A percentile compares a stretch with the other conserved stretches of the same genome.
Evolutionary conservation across 2,888 invertebrate genomes (phyloP).

Genomic region (Seladonia tumulorum): DNA sequence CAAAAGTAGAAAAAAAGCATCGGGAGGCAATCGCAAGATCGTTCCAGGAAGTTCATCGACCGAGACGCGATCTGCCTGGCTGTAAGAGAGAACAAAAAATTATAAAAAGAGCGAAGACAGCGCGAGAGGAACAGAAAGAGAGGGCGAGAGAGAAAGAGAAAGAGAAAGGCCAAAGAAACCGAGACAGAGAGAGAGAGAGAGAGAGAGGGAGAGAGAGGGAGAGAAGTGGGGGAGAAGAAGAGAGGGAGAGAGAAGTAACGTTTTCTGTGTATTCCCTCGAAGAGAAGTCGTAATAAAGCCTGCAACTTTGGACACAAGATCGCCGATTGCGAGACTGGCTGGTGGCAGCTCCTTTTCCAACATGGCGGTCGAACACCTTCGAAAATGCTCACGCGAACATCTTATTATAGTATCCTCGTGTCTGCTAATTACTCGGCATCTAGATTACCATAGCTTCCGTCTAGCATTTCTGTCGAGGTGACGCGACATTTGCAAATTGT

Average conservation of each 20-base stretch:
- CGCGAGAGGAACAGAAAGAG: constrained; percentile 19
- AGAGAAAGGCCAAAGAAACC: constrained; percentile 6
- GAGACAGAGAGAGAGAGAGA: not conserved
- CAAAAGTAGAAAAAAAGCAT: constrained; percentile 51
- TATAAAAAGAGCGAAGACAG: constrained; percentile 56
- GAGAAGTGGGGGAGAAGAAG: not conserved
- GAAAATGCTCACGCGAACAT: constrained; percentile 49
- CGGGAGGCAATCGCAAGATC: constrained; percentile 68
- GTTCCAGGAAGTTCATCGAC: constrained; percentile 73
- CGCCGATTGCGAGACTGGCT: constrained; percentile 49
- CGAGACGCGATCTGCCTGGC: constrained; percentile 65
- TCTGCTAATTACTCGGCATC: constrained; percentile 30
- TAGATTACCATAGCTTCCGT: not conserved
- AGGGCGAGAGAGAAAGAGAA: constrained; percentile 8
- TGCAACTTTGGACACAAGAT: constrained; percentile 61
- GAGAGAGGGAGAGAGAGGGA: not conserved
- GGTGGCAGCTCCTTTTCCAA: constrained; percentile 41
- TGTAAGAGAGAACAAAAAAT: constrained; percentile 65
- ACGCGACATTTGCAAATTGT: not conserved
- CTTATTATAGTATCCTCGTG: constrained; percentile 39
- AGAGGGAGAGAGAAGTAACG: constrained; percentile 44
- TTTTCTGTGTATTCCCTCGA: constrained; percentile 62
- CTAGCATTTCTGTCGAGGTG: not conserved
- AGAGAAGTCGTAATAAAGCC: constrained; percentile 64
- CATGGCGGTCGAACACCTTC: constrained; percentile 24